Base-by-base conservation (phyloP, 2,888 invertebrate species). In the Cylindroiulus punctatus region DNA sequence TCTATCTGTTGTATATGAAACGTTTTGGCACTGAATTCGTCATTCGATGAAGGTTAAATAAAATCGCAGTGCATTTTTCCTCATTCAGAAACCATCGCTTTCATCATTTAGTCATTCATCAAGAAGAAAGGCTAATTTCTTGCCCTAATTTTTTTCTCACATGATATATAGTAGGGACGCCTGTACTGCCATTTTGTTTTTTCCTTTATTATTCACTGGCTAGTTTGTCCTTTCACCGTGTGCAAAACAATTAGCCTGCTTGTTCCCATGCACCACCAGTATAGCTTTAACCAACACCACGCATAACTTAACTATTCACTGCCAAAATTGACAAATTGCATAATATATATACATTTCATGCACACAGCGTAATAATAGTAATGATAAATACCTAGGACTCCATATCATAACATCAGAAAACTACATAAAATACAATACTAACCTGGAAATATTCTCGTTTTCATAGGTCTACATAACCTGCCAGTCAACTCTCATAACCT, bases 371-470 rank as follows among this genome's bases (percentile, higher is more conserved):
- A 82, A 82, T 82, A 82, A 82, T 82, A 82, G 42, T 32, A 82
- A 82, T 32, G 36, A 40, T 40, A 36, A 82, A 82, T 82, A 82
- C 82, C 82, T 82, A 82, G 22, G 19, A 82, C 36, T 82, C 82
- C 82, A 82, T 82, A 82, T 82, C 65, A 65, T 65, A 65, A 82
- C 82, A 82, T 82, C 82, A 82, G 82, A 82, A 26, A 84, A 84
- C 84, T 84, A 84, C 84, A 84, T 84, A 84, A 84, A 82, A 84
- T 84, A 84, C 84, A 40, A 84, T 84, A 84, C 84, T 84, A 84
- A 84, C 84, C 84, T 84, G 40, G 82, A 42, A 32, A 42, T 40
- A 40, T 32, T 36, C 82, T 82, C 82, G 42, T 42, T 40, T 82
- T 32, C 82, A 82, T 40, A 82, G 82, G 82, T 82, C 82, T 82